Evolutionary conservation across 1,140 invertebrate species (phyloP), one percentile per base, ranked within the genome.

Genomic region (Neelides sp.): DNA sequence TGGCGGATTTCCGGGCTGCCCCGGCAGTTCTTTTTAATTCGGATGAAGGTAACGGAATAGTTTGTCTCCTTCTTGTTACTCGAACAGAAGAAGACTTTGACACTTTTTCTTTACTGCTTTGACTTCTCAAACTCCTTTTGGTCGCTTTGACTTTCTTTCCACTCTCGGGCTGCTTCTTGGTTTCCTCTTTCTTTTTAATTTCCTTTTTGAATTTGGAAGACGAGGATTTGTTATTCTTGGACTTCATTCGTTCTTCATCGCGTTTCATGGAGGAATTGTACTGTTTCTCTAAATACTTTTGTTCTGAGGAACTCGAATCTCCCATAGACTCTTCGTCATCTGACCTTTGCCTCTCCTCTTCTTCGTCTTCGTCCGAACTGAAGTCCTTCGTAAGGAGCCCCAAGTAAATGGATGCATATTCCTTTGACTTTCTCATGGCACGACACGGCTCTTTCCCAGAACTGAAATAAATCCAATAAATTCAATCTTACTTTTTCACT

Each of bases 321-420:
- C 55, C 52, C 4, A 44, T 40, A 4, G 56, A 54, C 10, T 54
- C 48, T 37, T 56, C 52, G 2, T 54, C 45, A 27, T 52, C 28
- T 26, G 45, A 24, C 19, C 52, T 46, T n/a, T n/a, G n/a, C 4
- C 41, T 39, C 19, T 34, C 40, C 4, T 32, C 48, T n/a, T 35
- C 42, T 3, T 42, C 34, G 3, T 59, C 43, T 15, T 58, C 57
- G 42, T 62, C 60, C 1, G 54, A 56, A 34, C 56, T 69, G 19
- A 82, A 67, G 62, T 80, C 79, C 58, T 78, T 75, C 7, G 78
- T 78, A 22, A 84, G 69, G 55, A 83, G 75, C 62, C 82, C 79
- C 77, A 83, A 79, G 53, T 80, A 83, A 22, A 82, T 73, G 17
- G 79, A 73, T 13, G 80, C 80, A 41, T 78, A 79, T 67, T 82